These are phyloP conservation scores for Saccostrea cuccullata DNA, from an alignment of 1,140 invertebrate genomes.

Conservation along the genomic window DNA sequence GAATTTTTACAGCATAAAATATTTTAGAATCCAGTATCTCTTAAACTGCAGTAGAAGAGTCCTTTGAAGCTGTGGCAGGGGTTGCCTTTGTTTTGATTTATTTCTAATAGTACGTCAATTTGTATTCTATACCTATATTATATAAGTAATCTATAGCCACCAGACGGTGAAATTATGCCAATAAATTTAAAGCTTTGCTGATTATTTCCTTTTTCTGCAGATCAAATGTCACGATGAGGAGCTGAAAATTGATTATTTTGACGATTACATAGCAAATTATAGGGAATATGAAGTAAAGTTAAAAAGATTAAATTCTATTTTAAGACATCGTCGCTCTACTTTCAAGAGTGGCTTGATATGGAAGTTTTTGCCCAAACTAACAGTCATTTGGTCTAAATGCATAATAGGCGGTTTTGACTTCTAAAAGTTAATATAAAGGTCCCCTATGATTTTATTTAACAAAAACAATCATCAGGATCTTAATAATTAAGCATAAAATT, in stretches of 20 bases:
- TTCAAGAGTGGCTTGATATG: too few relatives aligned
- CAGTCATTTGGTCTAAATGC: too few relatives aligned
- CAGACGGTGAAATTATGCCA: slow-evolving; percentile 32
- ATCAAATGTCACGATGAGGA: neutral
- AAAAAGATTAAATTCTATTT: neutral
- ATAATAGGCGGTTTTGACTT: too few relatives aligned
- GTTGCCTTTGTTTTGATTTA: slow-evolving; percentile 18
- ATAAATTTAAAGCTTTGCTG: neutral
- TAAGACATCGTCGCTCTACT: too few relatives aligned
- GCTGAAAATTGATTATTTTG: neutral
- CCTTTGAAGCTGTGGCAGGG: slow-evolving; percentile 13
- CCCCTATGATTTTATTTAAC: too few relatives aligned
- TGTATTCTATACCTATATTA: neutral
- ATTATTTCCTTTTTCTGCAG: slow-evolving; percentile 17
- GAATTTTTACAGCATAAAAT: neutral
- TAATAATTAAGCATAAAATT: too few relatives aligned
- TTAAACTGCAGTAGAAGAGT: neutral
- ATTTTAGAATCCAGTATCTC: neutral
- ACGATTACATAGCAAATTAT: neutral
- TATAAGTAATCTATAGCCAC: neutral
- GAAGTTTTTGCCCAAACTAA: too few relatives aligned
- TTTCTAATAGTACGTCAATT: neutral
- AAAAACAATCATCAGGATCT: too few relatives aligned
- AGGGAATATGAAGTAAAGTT: neutral
- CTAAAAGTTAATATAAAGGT: too few relatives aligned